phyloP scores from a whole-genome alignment of 2,888 invertebrate species.

The Drosophila anceps region DNA sequence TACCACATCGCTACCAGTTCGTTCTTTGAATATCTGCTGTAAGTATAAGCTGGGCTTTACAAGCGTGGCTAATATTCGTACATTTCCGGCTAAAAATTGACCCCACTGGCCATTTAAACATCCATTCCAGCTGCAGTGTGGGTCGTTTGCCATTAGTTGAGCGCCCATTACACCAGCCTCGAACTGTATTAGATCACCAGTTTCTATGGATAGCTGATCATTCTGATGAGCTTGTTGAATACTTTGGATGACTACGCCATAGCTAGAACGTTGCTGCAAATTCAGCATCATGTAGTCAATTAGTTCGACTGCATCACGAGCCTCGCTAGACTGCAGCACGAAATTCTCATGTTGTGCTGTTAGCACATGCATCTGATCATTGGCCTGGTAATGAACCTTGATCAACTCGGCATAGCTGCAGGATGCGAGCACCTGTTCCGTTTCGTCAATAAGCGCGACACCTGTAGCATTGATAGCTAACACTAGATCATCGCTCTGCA shows the following conservation, averaged over 20 bases:
- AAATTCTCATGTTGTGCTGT: slow-evolving; percentile 96
- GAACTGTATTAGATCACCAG: slow-evolving; percentile 93
- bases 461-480: slow-evolving; percentile 98
- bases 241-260: slow-evolving; percentile 90
- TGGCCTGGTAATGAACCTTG: slow-evolving; percentile 87
- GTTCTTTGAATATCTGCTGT: slow-evolving; percentile 88
- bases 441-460: slow-evolving; percentile 95
- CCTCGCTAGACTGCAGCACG: slow-evolving; percentile 94
- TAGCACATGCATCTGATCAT: slow-evolving; percentile 90
- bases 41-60: slow-evolving; percentile 90
- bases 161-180: slow-evolving; percentile 91
- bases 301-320: slow-evolving; percentile 93
- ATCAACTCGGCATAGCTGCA: slow-evolving; percentile 94
- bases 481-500: slow-evolving; percentile 91
- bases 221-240: slow-evolving; percentile 84
- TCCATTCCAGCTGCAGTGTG: slow-evolving; percentile 89
- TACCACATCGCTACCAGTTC: slow-evolving; percentile 57
- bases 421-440: slow-evolving; percentile 95
- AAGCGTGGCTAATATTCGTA: slow-evolving; percentile 94
- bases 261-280: slow-evolving; percentile 93
- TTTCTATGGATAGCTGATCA: slow-evolving; percentile 84
- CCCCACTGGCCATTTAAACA: slow-evolving; percentile 90
- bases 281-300: slow-evolving; percentile 94
- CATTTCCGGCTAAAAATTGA: slow-evolving; percentile 93
- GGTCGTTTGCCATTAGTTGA: slow-evolving; percentile 86